phyloP scores from a whole-genome alignment of 2,113 vertebrate genomes.

The Zapornia atra region DNA sequence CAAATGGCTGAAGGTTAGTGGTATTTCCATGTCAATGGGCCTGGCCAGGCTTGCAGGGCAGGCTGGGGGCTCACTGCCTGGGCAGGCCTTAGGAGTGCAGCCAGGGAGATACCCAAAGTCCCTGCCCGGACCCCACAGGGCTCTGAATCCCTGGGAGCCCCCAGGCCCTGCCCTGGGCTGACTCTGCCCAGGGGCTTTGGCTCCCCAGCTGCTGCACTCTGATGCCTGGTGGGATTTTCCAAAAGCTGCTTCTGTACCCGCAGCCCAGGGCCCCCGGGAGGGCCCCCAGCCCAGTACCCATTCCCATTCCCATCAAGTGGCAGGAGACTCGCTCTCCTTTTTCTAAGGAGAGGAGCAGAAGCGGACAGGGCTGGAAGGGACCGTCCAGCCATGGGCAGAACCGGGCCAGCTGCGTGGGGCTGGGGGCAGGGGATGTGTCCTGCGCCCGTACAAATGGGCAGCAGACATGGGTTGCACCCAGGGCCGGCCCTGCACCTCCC shows the following conservation, averaged over 20 bases:
- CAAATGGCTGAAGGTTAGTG: not conserved
- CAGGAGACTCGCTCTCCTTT: not conserved
- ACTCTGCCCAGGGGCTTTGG: not conserved
- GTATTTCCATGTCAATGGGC: conserved; percentile 48
- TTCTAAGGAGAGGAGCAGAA: not conserved
- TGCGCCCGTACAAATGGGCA: not conserved
- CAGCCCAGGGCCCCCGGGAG: not conserved
- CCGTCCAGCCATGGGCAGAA: rapidly evolving
- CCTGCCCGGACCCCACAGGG: not conserved
- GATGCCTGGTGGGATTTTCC: not conserved
- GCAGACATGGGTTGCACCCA: not conserved
- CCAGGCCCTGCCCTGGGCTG: not conserved
- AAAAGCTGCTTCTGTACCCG: not conserved
- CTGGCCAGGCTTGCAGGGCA: not conserved
- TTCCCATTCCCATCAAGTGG: rapidly evolving
- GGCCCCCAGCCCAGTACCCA: not conserved
- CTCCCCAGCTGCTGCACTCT: not conserved
- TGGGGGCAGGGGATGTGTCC: not conserved
- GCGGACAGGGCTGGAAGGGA: rapidly evolving
- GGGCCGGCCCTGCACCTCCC: not conserved
- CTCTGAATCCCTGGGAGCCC: not conserved
- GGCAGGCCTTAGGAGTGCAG: not conserved
- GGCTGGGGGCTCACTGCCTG: not conserved
- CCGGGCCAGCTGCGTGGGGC: rapidly evolving
- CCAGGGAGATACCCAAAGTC: not conserved